phyloP scores from a whole-genome alignment of 2,888 invertebrate species.

The Mycalesis mineus region DNA sequence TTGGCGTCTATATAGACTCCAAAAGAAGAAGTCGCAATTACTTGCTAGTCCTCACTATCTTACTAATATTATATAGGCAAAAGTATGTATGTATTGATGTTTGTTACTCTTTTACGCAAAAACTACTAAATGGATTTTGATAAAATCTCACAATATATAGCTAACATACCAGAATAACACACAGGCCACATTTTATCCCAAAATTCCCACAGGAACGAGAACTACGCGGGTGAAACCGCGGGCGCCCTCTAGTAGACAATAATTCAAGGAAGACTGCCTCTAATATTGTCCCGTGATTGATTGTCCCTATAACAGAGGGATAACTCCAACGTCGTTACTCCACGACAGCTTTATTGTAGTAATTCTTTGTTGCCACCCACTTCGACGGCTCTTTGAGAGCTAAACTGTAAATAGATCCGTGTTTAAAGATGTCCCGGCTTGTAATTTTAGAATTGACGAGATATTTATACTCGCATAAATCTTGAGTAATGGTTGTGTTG shows the following conservation, averaged over 20 bases:
- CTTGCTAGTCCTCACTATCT: too few relatives aligned
- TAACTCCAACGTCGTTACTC: not conserved
- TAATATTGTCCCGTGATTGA: slow-evolving; percentile 9
- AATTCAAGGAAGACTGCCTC: not conserved
- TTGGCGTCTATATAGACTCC: too few relatives aligned
- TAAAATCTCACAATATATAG: too few relatives aligned
- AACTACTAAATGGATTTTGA: too few relatives aligned
- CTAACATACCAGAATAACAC: too few relatives aligned
- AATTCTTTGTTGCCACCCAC: slow-evolving; percentile 18
- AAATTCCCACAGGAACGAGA: too few relatives aligned
- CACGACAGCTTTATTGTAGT: slow-evolving; percentile 11
- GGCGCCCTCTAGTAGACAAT: not conserved
- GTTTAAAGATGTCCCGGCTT: slow-evolving; percentile 6
- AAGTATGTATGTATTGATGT: too few relatives aligned
- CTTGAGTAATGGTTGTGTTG: not conserved
- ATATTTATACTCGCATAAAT: slow-evolving; percentile 18
- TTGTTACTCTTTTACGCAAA: too few relatives aligned
- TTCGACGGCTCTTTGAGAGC: slow-evolving; percentile 11
- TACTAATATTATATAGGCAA: too few relatives aligned
- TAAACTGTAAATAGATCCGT: slow-evolving; percentile 16
- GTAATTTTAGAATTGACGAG: slow-evolving; percentile 18
- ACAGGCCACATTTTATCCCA: too few relatives aligned
- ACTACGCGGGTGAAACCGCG: too few relatives aligned
- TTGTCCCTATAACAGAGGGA: slow-evolving; percentile 1
- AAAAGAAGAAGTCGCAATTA: too few relatives aligned